Percentiles rank a stretch among this genome's conserved stretches.
Evolutionary conservation across 1,140 invertebrate species (phyloP).

Genomic region (Medauroidea extradentata): DNA sequence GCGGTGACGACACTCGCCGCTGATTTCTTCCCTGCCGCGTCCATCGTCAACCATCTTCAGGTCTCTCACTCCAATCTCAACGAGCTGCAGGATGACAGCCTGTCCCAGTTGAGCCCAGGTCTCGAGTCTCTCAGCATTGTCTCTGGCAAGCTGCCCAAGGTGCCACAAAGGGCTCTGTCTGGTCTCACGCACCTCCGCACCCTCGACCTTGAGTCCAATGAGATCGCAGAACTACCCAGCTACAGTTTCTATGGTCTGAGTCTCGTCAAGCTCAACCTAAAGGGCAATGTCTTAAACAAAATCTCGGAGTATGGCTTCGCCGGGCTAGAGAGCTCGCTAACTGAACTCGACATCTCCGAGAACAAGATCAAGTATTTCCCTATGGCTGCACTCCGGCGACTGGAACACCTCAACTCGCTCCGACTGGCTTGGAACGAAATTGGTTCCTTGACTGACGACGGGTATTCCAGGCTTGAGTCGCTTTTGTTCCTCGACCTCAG

Average conservation of each 20-base stretch:
- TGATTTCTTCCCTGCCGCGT: slow-evolving; percentile 63
- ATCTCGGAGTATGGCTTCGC: slow-evolving; percentile 81
- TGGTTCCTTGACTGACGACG: slow-evolving; percentile 60
- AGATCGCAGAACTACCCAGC: slow-evolving; percentile 74
- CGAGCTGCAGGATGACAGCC: slow-evolving; percentile 67
- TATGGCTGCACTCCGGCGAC: slow-evolving; percentile 66
- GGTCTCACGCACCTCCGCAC: slow-evolving; percentile 65
- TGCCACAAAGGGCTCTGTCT: slow-evolving; percentile 76
- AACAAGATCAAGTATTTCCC: slow-evolving; percentile 81
- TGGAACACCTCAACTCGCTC: slow-evolving; percentile 67
- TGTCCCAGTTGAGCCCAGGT: slow-evolving; percentile 64
- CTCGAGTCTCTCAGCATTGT: slow-evolving; percentile 77
- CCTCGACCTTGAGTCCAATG: slow-evolving; percentile 81
- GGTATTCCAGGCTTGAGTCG: slow-evolving; percentile 63
- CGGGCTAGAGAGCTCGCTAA: slow-evolving; percentile 71
- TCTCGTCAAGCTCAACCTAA: slow-evolving; percentile 76
- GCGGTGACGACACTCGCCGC: slow-evolving; percentile 63
- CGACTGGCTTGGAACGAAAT: slow-evolving; percentile 82
- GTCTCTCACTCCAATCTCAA: slow-evolving; percentile 72
- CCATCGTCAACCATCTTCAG: slow-evolving; percentile 72
- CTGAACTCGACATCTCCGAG: slow-evolving; percentile 78
- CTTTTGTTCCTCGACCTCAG: slow-evolving; percentile 77
- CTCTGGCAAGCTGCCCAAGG: slow-evolving; percentile 69
- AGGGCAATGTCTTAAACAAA: slow-evolving; percentile 72
- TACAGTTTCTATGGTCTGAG: slow-evolving; percentile 83